Evolutionary conservation across 2,888 invertebrate genomes (phyloP), one percentile per base, ranked within the genome.

Genomic region (Lasioglossum calceatum): DNA sequence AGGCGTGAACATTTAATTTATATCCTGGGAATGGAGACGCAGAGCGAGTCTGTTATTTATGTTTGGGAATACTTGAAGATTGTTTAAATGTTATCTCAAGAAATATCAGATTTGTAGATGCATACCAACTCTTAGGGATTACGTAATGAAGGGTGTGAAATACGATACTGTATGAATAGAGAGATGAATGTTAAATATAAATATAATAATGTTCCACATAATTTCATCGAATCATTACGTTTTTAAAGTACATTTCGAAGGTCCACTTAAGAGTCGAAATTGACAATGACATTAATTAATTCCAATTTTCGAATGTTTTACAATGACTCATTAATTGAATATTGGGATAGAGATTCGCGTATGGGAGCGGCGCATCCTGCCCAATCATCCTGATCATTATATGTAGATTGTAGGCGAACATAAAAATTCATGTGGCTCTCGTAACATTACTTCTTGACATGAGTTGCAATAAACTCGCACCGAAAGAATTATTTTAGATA

Each of bases 311-410:
- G 27, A 73, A 47, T 58, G 42, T 75, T 70, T 72, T 32, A 72
- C 85, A 81, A 70, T 61, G 39, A 67, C 72, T 76, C 87, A 85
- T 86, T 86, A 87, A 88, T 86, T 77, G 85, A 89, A 87, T 87
- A 89, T 84, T 72, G 87, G 86, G 84, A 87, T 82, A 77, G 87
- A 87, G 80, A 81, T 88, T 88, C 84, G 86, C 79, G 82, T 80
- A 80, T 90, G 90, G 93, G 94, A 92, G 93, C 92, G 94, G 89
- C 93, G 88, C 92, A 93, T 94, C 93, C 93, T 93, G 92, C 89
- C 89, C 92, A 93, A 93, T 94, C 93, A 91, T 88, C 90, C 82
- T 87, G 89, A 91, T 94, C 93, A 92, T 94, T 94, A 94, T 93
- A 94, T 94, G 94, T 92, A 93, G 92, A 94, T 94, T 77, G 89